Evolutionary conservation across 2,797 vertebrate species (phyloP).

Genomic region (Poecilia velifera): DNA sequence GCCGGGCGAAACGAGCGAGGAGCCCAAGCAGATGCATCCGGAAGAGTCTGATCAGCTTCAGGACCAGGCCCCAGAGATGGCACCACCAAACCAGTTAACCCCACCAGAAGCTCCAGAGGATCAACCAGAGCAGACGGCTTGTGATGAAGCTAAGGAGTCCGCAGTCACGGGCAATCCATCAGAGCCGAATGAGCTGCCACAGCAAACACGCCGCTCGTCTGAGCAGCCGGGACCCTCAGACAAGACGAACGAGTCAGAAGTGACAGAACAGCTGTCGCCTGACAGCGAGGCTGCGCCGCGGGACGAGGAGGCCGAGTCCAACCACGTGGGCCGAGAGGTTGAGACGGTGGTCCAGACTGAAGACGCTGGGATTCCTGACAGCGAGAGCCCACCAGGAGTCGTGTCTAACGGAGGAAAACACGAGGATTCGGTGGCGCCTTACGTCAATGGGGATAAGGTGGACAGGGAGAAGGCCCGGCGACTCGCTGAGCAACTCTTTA

Average conservation of each 20-base stretch:
- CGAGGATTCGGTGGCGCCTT: conserved; percentile 7
- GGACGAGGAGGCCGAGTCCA: conserved; percentile 17
- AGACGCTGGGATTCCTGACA: background rate
- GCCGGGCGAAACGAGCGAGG: conserved; percentile 11
- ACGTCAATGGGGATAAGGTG: conserved; percentile 66
- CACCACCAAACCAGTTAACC: conserved; percentile 16
- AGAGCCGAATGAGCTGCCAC: conserved; percentile 31
- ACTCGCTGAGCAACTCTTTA: conserved; percentile 85
- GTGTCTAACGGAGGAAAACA: conserved; percentile 50
- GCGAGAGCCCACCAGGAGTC: conserved; percentile 1
- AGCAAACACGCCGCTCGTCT: background rate
- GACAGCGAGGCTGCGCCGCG: conserved; percentile 22
- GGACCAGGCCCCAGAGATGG: conserved; percentile 30
- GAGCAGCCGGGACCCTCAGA: conserved; percentile 31
- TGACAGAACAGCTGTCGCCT: conserved; percentile 40
- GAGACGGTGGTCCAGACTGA: conserved; percentile 18
- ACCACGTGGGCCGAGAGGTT: conserved; percentile 14
- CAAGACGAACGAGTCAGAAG: conserved; percentile 45
- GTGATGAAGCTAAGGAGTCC: conserved; percentile 24
- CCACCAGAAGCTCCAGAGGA: conserved; percentile 26
- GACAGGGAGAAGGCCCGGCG: conserved; percentile 73
- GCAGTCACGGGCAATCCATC: conserved; percentile 16
- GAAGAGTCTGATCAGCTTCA: conserved; percentile 11
- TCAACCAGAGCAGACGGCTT: conserved; percentile 29
- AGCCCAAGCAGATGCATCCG: background rate